phyloP scores from a whole-genome alignment of 2,797 vertebrate genomes.

The Pogonophryne albipinna region DNA sequence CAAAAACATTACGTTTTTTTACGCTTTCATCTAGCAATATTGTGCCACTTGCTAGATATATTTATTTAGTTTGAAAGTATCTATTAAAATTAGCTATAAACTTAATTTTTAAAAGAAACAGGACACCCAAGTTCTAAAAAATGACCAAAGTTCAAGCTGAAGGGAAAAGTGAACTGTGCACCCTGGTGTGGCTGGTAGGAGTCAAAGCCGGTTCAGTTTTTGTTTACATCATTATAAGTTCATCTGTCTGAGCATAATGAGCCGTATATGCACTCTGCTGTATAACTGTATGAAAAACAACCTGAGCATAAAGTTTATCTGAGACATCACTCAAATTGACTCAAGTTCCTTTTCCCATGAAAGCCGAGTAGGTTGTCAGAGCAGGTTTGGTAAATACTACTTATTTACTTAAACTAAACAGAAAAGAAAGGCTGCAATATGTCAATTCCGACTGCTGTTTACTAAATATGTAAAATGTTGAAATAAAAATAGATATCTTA shows the following conservation, averaged over 20 bases:
- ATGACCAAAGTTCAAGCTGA: neutral
- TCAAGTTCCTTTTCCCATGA: constrained; percentile 60
- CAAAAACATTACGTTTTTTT: neutral
- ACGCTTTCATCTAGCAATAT: neutral
- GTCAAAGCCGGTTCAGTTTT: constrained; percentile 26
- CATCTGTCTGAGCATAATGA: constrained; percentile 33
- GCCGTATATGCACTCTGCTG: constrained; percentile 27
- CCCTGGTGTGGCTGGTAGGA: constrained; percentile 32
- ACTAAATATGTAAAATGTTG: neutral
- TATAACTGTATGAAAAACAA: constrained; percentile 56
- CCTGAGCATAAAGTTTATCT: constrained; percentile 50
- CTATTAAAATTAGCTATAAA: neutral
- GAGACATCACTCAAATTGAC: constrained; percentile 64
- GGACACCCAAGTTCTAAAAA: too few species aligned
- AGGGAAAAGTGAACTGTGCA: constrained; percentile 22
- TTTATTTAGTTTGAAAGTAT: neutral
- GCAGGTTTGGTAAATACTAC: too few species aligned
- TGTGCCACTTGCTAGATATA: neutral
- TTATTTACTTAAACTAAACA: too few species aligned
- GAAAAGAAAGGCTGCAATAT: neutral
- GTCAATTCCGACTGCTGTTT: constrained; percentile 2
- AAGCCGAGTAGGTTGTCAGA: constrained; percentile 36
- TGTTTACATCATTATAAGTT: constrained; percentile 31
- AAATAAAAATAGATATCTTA: neutral
- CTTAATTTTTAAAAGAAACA: neutral